Evolutionary conservation across 2,113 vertebrate species (phyloP), one percentile per base, ranked within the genome.

Genomic region (Gopherus evgoodei): DNA sequence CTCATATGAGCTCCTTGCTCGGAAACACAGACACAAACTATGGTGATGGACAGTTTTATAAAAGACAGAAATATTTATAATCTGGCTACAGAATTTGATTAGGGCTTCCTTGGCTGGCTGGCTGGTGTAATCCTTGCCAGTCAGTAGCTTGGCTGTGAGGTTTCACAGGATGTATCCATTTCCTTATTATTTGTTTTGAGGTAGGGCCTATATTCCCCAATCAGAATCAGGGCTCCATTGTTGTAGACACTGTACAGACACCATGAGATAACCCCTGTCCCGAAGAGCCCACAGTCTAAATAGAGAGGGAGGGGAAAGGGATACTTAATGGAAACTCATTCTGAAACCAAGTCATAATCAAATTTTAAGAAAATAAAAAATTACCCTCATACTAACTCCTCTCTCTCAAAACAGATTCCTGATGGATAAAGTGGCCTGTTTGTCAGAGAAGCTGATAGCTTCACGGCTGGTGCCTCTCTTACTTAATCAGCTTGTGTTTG

Each of bases 401-500:
- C 19, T 97, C 86, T 76, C 84, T 88, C 59, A 89, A 89, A 49
- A 11, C 96, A 99, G 99, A 92, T 99, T 99, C 97, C 98, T 99
- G 88, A 97, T 99, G 90, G 99, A 99, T 97, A 97, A 99, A 91
- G 98, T 99, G 94, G 98, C 99, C 84, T 98, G 97, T 87, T 98
- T 99, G 91, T 99, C 99, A 49, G 99, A 99, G 95, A 99, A 99
- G 81, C 97, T 99, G 86, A 98, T 99, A 65, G 99, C 99, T 1
- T 96, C 98, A 8, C 98, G 99, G n/a, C 95, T 99, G 90, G 99
- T 99, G 91, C 99, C 99, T 92, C 99, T 99, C 91, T 98, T 99
- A 31, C 98, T 99, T 88, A 99, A 99, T 96, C 98, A 99, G 91
- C 96, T 99, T 0, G 99, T 99, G 91, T 99, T 99, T 97, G 99